Base-by-base conservation (phyloP, 2,888 invertebrate species). In the Scaeva pyrastri region DNA sequence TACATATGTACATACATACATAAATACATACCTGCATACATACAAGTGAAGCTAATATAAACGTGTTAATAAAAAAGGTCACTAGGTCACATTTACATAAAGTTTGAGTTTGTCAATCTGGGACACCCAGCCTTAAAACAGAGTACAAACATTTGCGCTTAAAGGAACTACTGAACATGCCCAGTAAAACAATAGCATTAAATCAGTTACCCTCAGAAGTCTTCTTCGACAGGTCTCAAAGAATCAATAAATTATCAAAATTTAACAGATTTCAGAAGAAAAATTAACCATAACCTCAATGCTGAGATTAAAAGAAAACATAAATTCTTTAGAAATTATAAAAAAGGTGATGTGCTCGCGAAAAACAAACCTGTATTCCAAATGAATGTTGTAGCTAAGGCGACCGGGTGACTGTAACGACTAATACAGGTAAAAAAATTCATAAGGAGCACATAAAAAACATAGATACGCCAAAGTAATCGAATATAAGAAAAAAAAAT, bases 201-300 rank as follows among this genome's bases (percentile, higher is more conserved):
- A 84, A 31, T 78, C 83, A 6, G 78, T 83, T 1, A 77, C 73
- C 74, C 19, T 50, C 52, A 11, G 75, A 75, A n/a, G 45, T 86
- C 12, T 80, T 81, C 45, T 77, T 81, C 0, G 80, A 73, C 7
- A 80, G 74, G 62, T 23, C 26, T 16, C 62, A 60, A 43, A 36
- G 73, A 19, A 76, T 80, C 3, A 72, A n/a, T n/a, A n/a, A n/a
- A 80, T 26, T 85, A 80, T 12, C 72, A 80, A 56, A 60, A 80
- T 10, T 21, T 76, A 4, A 14, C 73, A 5, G 73, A 85, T 19
- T 76, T 76, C n/a, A 75, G 60, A 5, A 39, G 16, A 1, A 80
- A 76, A 60, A 50, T 77, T 3, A 66, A 84, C 19, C 62, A 77
- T 52, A 60, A 82, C 3, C 36, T 81, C 2, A 43, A 14, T 31